Percentiles rank a stretch among this genome's conserved stretches.
Conservation (phyloP, 2,888 invertebrate genomes). For the Mythimna loreyi region DNA sequence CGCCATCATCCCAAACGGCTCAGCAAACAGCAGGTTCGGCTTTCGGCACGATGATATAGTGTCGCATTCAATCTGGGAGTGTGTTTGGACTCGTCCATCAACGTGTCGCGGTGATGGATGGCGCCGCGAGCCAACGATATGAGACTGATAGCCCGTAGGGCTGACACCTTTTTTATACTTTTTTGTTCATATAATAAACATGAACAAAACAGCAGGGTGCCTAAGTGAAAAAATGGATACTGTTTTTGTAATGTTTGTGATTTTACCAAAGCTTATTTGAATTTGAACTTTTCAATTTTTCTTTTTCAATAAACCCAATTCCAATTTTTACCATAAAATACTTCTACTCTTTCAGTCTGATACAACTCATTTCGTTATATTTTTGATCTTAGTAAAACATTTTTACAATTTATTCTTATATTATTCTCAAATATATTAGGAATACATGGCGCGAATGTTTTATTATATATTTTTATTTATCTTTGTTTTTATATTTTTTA, state of each 20-base stretch:
- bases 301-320: not conserved
- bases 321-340: not conserved
- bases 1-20: conserved; percentile 35
- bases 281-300: not conserved
- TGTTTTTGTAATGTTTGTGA: conserved; percentile 17
- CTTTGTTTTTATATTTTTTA: no score
- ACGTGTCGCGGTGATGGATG: conserved; percentile 62
- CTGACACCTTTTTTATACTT: conserved; percentile 14
- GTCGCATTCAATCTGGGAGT: conserved; percentile 65
- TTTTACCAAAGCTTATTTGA: conserved; percentile 8
- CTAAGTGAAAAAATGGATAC: conserved; percentile 4
- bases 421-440: not conserved
- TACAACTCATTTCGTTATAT: not conserved
- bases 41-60: conserved; percentile 51
- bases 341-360: not conserved
- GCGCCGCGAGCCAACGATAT: conserved; percentile 41
- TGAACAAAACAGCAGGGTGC: no score
- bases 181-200: conserved; percentile 5
- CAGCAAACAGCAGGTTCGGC: conserved; percentile 46
- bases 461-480: no score
- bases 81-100: conserved; percentile 67
- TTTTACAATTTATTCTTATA: not conserved
- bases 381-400: not conserved
- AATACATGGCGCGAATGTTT: no score
- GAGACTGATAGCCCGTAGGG: conserved; percentile 49